Evolutionary conservation across 2,888 invertebrate genomes (phyloP).

Genomic region (Trichopoda pennipes): DNA sequence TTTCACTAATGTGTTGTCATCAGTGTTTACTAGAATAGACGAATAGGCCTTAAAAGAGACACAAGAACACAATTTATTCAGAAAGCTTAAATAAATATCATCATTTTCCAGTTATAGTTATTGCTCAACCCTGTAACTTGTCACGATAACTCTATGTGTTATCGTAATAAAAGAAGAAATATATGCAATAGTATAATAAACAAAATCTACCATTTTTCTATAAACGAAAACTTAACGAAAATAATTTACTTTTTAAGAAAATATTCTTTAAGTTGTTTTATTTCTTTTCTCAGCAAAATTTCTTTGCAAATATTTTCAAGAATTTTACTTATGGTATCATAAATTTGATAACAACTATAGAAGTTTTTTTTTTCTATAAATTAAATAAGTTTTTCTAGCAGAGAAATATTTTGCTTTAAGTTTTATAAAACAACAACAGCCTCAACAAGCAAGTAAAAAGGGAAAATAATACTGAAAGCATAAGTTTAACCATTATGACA

Average conservation of each 20-base stretch:
- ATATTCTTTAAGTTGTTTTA: conserved; percentile 1
- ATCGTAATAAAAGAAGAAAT: too few relatives aligned
- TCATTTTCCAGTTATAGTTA: too few relatives aligned
- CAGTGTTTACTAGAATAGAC: too few relatives aligned
- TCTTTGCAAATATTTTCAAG: conserved; percentile 15
- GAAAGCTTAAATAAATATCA: too few relatives aligned
- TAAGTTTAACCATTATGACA: conserved; percentile 51
- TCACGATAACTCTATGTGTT: too few relatives aligned
- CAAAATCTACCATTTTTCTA: not conserved
- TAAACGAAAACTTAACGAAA: not conserved
- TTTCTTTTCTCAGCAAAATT: conserved; percentile 26
- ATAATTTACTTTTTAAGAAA: not conserved
- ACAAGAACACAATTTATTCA: too few relatives aligned
- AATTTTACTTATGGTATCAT: conserved; percentile 31
- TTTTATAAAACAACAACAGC: conserved; percentile 3
- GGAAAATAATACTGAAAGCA: conserved; percentile 1
- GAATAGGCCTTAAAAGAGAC: too few relatives aligned
- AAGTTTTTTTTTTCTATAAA: conserved; percentile 29
- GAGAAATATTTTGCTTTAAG: not conserved
- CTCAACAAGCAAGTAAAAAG: not conserved
- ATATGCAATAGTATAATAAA: too few relatives aligned
- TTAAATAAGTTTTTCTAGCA: conserved; percentile 18
- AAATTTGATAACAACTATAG: conserved; percentile 53
- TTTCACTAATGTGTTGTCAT: too few relatives aligned
- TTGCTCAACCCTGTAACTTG: too few relatives aligned